Evolutionary conservation across 2,797 vertebrate species (phyloP), one percentile per base, ranked within the genome.

Genomic region (Arctocebus calabarensis): DNA sequence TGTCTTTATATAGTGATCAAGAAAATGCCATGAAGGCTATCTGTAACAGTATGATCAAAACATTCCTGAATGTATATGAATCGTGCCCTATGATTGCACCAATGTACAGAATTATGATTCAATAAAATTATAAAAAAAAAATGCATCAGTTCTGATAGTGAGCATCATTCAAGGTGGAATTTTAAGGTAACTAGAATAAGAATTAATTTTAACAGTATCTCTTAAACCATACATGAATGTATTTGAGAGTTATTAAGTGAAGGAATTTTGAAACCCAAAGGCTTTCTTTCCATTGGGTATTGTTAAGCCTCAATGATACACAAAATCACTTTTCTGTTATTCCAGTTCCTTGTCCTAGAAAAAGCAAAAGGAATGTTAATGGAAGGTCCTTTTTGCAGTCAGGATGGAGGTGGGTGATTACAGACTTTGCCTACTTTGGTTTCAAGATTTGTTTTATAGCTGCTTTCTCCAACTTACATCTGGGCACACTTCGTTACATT

Each of bases 381-480:
- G 10, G 85, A 84, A 34, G 37, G 19, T 5, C 23, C 20, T 57
- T 71, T 7, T 62, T 64, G 70, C 74, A 73, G 32, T 85, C 22
- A 0, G 4, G 7, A n/a, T 25, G n/a, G 40, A 71, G 55, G 1
- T 20, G n/a, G 61, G 55, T 88, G 70, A 92, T 93, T 75, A 88
- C 10, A 94, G 64, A 84, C 43, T 81, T 83, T 32, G 34, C 61
- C 43, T 34, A 78, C 91, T 92, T 79, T 25, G 43, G 23, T 94
- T 95, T 96, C 37, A 78, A 74, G 71, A 84, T 64, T 96, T 96
- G 92, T 78, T 66, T 84, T 77, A 19, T 11, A 70, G 64, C 77
- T 92, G 45, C 84, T 93, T 96, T 86, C 79, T 96, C 93, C 77
- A 96, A 87, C 78, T 93, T 96, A 71, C 20, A 88, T 87, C 90